Percentiles rank a stretch among this genome's conserved stretches.
phyloP scores from a whole-genome alignment of 2,888 invertebrate species.

The Meteorus cinctellus region DNA sequence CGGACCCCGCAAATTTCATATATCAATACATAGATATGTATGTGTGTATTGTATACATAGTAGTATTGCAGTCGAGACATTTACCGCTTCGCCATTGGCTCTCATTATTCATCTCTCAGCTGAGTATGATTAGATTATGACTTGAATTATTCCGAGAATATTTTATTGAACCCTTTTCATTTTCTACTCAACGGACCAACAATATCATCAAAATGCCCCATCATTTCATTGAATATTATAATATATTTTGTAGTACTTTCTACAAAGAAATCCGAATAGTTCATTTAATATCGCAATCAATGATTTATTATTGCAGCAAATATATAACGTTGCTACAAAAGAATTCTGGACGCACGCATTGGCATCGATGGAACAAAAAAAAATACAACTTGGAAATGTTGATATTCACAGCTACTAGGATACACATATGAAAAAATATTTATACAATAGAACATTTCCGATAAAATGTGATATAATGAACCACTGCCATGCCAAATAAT shows the following conservation, averaged over 20 bases:
- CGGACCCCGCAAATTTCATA: constrained; percentile 53
- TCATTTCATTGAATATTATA: no score
- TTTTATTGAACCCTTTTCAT: background rate
- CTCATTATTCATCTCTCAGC: constrained; percentile 72
- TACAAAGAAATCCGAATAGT: no score
- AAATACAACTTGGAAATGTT: constrained; percentile 37
- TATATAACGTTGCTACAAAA: constrained; percentile 17
- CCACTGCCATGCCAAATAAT: constrained; percentile 69
- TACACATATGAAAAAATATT: constrained; percentile 54
- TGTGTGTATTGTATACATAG: constrained; percentile 35
- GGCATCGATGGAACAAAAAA: constrained; percentile 39
- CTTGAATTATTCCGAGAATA: constrained; percentile 8
- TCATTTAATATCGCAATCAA: background rate
- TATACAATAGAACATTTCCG: constrained; percentile 57
- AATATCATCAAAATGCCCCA: no score
- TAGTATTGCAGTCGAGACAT: constrained; percentile 70
- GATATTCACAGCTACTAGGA: constrained; percentile 58
- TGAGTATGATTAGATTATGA: constrained; percentile 43
- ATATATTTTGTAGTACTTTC: no score
- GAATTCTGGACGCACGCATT: constrained; percentile 48
- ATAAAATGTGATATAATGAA: constrained; percentile 48
- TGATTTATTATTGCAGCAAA: constrained; percentile 4
- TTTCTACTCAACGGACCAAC: no score
- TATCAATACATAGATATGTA: background rate
- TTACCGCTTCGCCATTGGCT: constrained; percentile 73